Conservation (phyloP, 2,113 vertebrate species). For the Neogobius melanostomus region DNA sequence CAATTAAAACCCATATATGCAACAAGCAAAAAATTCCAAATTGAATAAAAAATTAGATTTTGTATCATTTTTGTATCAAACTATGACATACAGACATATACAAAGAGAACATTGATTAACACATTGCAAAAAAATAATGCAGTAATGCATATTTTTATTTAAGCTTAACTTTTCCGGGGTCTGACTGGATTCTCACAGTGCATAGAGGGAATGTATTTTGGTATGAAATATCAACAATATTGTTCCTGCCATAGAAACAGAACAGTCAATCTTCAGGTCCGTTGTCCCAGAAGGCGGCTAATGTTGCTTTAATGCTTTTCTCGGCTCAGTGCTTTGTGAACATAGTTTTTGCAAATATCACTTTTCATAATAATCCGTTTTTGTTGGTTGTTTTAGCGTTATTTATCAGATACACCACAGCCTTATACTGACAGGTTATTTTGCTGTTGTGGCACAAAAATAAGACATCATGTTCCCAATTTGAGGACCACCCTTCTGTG, state of each 20-base stretch:
- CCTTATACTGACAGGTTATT: background rate
- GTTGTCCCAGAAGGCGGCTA: background rate
- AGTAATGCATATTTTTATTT: too few relatives aligned
- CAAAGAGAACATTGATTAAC: too few relatives aligned
- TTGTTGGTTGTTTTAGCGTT: background rate
- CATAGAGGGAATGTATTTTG: too few relatives aligned
- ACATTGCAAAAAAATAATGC: too few relatives aligned
- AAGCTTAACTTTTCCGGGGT: too few relatives aligned
- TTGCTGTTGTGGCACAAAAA: background rate
- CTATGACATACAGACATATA: too few relatives aligned
- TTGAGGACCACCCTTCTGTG: slow-evolving; percentile 13
- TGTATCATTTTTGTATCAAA: too few relatives aligned
- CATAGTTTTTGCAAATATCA: background rate
- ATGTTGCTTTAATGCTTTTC: background rate
- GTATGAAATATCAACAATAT: background rate
- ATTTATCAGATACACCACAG: background rate
- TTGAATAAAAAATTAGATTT: too few relatives aligned
- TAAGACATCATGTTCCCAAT: slow-evolving; percentile 28
- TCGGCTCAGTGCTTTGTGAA: background rate
- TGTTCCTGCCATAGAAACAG: background rate
- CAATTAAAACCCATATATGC: too few relatives aligned
- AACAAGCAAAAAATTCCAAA: too few relatives aligned
- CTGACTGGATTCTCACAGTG: too few relatives aligned
- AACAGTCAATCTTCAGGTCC: background rate
- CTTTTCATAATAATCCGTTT: background rate